phyloP scores from a whole-genome alignment of 2,888 invertebrate species.

The Xestia rhomboidea region DNA sequence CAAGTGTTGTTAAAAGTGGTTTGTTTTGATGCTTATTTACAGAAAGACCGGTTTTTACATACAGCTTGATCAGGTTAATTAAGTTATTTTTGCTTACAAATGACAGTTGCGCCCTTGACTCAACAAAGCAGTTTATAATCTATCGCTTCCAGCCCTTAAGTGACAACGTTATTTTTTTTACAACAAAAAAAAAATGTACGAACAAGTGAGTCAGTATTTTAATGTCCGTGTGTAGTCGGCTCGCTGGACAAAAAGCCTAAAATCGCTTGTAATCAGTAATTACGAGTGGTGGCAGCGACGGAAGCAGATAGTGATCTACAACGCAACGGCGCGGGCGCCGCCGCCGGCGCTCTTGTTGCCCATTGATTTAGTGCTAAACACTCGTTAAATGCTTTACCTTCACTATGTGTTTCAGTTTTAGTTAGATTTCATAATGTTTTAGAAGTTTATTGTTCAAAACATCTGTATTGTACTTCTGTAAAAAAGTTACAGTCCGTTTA shows the following conservation, averaged over 20 bases:
- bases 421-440: too few species aligned
- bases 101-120: conserved; percentile 20
- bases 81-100: conserved; percentile 15
- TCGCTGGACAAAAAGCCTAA: conserved; percentile 79
- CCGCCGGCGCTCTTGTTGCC: conserved; percentile 69
- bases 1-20: background rate
- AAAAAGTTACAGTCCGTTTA: too few species aligned
- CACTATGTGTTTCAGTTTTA: conserved; percentile 22
- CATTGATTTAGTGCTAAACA: conserved; percentile 86
- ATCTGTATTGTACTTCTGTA: background rate
- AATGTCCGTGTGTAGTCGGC: conserved; percentile 50
- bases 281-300: conserved; percentile 79
- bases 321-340: conserved; percentile 67
- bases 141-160: conserved; percentile 30
- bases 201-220: conserved; percentile 51
- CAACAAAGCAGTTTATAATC: conserved; percentile 32
- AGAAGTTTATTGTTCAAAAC: background rate
- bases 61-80: background rate
- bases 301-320: conserved; percentile 85
- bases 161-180: conserved; percentile 25
- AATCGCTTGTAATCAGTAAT: conserved; percentile 86
- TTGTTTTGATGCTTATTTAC: conserved; percentile 9
- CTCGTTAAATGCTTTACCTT: conserved; percentile 74
- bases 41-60: conserved; percentile 5
- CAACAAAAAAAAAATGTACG: conserved; percentile 1